phyloP scores from a whole-genome alignment of 92 coral and sea anemone genomes.

The Palythoa heliodiscus region DNA sequence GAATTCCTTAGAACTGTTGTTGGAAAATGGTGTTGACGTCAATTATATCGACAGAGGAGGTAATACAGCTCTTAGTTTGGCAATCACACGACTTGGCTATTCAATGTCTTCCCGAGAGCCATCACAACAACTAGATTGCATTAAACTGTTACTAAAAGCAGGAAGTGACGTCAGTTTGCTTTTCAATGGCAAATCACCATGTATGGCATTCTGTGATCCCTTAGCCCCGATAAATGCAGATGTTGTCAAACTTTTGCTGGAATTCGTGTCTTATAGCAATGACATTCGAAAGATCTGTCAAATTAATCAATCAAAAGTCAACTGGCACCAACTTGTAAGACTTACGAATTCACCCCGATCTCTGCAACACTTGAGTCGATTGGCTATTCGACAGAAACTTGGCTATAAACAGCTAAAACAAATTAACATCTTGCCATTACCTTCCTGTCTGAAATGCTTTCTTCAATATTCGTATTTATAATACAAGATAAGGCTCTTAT shows the following conservation, averaged over 20 bases:
- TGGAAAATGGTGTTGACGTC: constrained; percentile 78
- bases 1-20: constrained; percentile 54
- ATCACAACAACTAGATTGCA: constrained; percentile 58
- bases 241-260: constrained; percentile 54
- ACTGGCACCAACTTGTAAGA: constrained; percentile 52
- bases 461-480: constrained; percentile 56
- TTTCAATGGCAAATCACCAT: constrained; percentile 47
- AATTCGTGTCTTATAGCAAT: constrained; percentile 59
- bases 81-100: constrained; percentile 53
- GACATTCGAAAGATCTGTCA: constrained; percentile 50
- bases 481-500: background rate
- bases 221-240: constrained; percentile 50
- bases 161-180: constrained; percentile 63
- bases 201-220: constrained; percentile 57
- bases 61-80: constrained; percentile 71
- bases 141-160: constrained; percentile 64
- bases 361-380: constrained; percentile 67
- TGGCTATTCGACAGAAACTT: constrained; percentile 57
- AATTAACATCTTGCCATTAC: constrained; percentile 68
- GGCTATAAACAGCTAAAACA: constrained; percentile 47
- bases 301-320: constrained; percentile 25
- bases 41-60: constrained; percentile 67
- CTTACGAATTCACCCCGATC: constrained; percentile 65
- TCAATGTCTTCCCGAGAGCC: constrained; percentile 39
- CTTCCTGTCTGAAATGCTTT: constrained; percentile 57